Percentiles rank a stretch among this genome's conserved stretches.
These are phyloP conservation scores for Leucopsar rothschildi DNA, from an alignment of 2,113 vertebrate species.

Conservation along the genomic window DNA sequence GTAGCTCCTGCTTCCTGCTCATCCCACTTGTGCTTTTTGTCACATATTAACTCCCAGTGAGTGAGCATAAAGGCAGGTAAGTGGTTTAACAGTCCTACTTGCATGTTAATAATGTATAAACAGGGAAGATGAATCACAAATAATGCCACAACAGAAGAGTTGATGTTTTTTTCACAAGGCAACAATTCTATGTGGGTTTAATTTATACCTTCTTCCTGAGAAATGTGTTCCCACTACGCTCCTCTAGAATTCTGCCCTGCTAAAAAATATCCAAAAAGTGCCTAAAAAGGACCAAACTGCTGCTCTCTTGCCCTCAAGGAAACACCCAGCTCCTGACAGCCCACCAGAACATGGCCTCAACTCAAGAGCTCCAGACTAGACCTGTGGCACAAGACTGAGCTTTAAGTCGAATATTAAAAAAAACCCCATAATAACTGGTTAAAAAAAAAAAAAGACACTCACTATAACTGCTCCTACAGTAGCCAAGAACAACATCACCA, in stretches of 20 bases:
- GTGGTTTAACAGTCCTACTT: neutral
- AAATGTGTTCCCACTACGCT: neutral
- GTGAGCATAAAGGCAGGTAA: neutral
- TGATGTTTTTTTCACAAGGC: constrained; percentile 10
- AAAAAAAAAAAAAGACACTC: neutral
- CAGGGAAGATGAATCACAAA: neutral
- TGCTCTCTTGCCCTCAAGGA: neutral
- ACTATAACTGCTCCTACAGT: neutral
- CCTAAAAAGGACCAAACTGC: neutral
- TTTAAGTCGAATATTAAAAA: neutral
- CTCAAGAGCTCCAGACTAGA: neutral
- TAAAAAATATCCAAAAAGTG: neutral
- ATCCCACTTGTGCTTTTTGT: neutral
- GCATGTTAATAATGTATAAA: neutral
- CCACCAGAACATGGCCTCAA: neutral
- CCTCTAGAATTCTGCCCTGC: neutral
- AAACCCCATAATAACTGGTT: neutral
- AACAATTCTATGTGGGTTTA: neutral
- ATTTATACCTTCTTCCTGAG: neutral
- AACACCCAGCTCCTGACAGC: neutral
- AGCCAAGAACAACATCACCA: neutral
- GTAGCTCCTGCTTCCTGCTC: neutral
- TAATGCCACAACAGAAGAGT: neutral
- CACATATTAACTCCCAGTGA: neutral
- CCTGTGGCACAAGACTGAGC: neutral